Evolutionary conservation across 2,888 invertebrate species (phyloP), one percentile per base, ranked within the genome.

Genomic region (Steromphala cineraria): DNA sequence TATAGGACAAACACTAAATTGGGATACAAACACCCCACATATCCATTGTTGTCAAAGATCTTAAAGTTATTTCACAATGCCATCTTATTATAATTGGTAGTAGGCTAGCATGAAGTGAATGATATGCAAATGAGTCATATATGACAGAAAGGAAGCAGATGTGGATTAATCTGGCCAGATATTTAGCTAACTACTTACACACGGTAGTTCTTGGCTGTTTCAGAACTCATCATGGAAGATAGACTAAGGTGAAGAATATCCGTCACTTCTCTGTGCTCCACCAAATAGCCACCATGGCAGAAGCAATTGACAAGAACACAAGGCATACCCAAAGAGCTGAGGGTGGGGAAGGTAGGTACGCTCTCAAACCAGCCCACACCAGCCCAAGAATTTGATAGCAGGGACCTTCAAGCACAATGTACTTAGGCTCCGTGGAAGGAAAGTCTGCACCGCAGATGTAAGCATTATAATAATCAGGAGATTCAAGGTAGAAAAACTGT

Each of bases 171-270:
- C 36, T 71, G 17, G n/a, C 19, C 3, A 17, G 10, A 71, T 31
- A 28, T 40, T 46, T 40, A 36, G 36, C 24, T 56, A n/a, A 75
- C 46, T 82, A 90, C 91, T 91, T 87, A 91, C 91, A 90, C 87
- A 87, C 90, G 87, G 82, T 89, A 91, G 53, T 90, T 85, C 81
- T 89, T 90, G 53, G 88, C 88, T n/a, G 91, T 90, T 80, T 91
- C 89, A 52, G 90, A 89, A 82, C 89, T 90, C 87, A 90, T 89
- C 78, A 87, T 87, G 82, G 75, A 78, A 74, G 83, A 82, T 79
- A 86, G 62, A 46, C 80, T 85, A 74, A 79, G 62, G n/a, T 82
- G 71, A 71, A 85, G 81, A 76, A 83, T 84, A 28, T 80, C 78
- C 15, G 76, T 79, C 80, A 82, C 78, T 77, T 86, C 79, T 76